These are phyloP conservation scores for Chelon auratus DNA, from an alignment of 2,797 vertebrate genomes.

Conservation along the genomic window DNA sequence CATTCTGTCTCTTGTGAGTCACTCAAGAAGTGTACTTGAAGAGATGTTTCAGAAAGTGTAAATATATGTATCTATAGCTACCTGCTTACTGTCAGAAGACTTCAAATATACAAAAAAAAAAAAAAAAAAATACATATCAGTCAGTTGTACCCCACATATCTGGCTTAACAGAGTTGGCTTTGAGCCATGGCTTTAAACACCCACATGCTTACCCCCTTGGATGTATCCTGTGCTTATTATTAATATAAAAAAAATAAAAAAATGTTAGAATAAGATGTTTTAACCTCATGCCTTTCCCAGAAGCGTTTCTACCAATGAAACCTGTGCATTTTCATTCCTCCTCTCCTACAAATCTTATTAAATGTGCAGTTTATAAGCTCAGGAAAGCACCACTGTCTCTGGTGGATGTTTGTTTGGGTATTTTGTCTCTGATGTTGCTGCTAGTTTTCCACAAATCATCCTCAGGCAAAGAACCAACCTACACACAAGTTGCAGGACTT, in stretches of 20 bases:
- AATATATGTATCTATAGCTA: background rate
- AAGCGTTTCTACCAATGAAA: background rate
- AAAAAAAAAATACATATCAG: background rate
- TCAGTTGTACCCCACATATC: background rate
- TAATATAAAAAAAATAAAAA: slow-evolving; percentile 10
- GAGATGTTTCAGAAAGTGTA: background rate
- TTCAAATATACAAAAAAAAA: background rate
- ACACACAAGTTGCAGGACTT: slow-evolving; percentile 49
- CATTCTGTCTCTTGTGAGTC: background rate
- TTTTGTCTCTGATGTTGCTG: slow-evolving; percentile 59
- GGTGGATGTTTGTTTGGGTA: slow-evolving; percentile 63
- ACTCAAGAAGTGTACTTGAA: background rate
- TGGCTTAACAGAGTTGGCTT: background rate
- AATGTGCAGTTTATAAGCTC: slow-evolving; percentile 47
- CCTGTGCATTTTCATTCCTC: slow-evolving; percentile 24
- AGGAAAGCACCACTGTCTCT: slow-evolving; percentile 47
- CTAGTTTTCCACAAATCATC: slow-evolving; percentile 56
- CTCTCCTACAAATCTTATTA: slow-evolving; percentile 44
- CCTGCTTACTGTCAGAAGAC: background rate
- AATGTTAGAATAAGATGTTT: slow-evolving; percentile 22
- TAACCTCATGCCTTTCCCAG: slow-evolving; percentile 19
- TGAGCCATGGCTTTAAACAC: slow-evolving; percentile 13
- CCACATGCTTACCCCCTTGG: background rate
- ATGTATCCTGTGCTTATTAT: background rate
- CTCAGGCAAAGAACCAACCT: slow-evolving; percentile 55